Percentiles rank a stretch among this genome's conserved stretches.
These are phyloP conservation scores for Cepaea nemoralis DNA, from an alignment of 1,140 invertebrate genomes.

Conservation along the genomic window DNA sequence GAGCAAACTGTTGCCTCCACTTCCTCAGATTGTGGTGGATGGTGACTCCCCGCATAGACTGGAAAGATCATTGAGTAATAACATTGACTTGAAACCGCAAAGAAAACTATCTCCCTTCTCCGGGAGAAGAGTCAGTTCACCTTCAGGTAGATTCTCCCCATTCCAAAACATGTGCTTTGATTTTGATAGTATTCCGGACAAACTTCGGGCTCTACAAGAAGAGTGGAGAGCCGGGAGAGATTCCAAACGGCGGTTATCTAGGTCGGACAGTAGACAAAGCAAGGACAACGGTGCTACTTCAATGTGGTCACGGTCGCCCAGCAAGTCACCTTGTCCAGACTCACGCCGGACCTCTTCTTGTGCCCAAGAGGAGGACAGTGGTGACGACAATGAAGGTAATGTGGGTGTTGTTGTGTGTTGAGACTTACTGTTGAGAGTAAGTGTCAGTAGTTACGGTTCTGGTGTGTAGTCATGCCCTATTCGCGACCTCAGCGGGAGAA, in stretches of 20 bases:
- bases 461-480: too few relatives aligned
- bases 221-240: conserved; percentile 11
- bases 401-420: too few relatives aligned
- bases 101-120: background rate
- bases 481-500: too few relatives aligned
- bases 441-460: too few relatives aligned
- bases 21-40: conserved; percentile 10
- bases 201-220: conserved; percentile 30
- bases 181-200: conserved; percentile 36
- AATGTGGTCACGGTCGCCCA: conserved; percentile 12
- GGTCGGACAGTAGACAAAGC: background rate
- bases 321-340: background rate
- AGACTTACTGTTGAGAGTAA: too few relatives aligned
- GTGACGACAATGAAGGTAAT: background rate
- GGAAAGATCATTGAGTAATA: conserved; percentile 32
- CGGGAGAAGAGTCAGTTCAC: background rate
- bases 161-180: conserved; percentile 24
- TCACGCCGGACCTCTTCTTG: background rate
- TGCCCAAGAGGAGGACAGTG: background rate
- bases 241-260: background rate
- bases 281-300: background rate
- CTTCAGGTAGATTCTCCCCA: background rate
- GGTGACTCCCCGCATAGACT: conserved; percentile 39
- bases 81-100: background rate
- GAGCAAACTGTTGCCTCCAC: background rate